Conservation (phyloP, 2,113 vertebrate genomes). For the Rhabdomys dilectus region DNA sequence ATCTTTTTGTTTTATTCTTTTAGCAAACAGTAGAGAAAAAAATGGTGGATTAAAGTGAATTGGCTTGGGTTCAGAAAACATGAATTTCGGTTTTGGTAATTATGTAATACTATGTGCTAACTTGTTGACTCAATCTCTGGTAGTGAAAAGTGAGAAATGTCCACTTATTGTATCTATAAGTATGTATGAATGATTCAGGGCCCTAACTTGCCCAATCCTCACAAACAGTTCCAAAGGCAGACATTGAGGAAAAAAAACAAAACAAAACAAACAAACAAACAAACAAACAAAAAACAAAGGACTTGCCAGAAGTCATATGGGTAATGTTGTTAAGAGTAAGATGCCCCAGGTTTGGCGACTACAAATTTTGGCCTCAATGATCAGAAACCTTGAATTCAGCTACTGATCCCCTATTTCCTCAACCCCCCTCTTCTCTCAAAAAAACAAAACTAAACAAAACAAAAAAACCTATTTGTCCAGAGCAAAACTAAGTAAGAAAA, state of each 20-base stretch:
- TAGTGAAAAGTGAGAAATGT: background rate
- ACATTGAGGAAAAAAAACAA: background rate
- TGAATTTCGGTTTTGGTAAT: background rate
- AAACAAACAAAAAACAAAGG: background rate
- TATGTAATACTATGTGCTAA: background rate
- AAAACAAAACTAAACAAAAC: too few relatives aligned
- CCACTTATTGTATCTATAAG: background rate
- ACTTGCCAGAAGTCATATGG: background rate
- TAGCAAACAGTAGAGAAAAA: background rate
- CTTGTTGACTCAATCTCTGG: background rate
- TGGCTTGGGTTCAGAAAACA: background rate
- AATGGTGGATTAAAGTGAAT: background rate
- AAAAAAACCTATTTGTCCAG: background rate
- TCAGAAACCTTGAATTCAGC: background rate
- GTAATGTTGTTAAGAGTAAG: background rate
- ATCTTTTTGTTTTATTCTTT: constrained; percentile 14
- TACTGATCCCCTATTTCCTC: too few relatives aligned
- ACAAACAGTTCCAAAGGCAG: background rate
- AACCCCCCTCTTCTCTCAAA: accelerated
- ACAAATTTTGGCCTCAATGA: background rate
- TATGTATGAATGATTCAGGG: background rate
- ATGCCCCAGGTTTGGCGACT: background rate
- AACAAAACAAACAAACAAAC: too few relatives aligned
- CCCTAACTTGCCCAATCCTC: background rate
- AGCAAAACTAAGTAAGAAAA: background rate